phyloP scores from a whole-genome alignment of 2,113 vertebrate genomes.

The Hemiprocne comata region DNA sequence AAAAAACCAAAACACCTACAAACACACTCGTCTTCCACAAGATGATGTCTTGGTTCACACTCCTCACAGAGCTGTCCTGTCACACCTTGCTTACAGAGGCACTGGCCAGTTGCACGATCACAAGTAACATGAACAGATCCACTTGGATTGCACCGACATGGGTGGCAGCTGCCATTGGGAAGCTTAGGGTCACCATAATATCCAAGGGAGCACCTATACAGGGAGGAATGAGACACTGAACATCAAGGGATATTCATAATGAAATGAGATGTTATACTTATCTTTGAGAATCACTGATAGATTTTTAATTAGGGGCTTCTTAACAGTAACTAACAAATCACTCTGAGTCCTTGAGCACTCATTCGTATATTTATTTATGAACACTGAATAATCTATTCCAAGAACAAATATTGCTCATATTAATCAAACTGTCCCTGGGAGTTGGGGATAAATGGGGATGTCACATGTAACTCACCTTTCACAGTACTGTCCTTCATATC shows the following conservation, averaged over 20 bases:
- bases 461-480: slow-evolving; percentile 78
- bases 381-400: neutral
- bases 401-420: too few species aligned
- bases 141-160: slow-evolving; percentile 78
- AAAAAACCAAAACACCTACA: slow-evolving; percentile 79
- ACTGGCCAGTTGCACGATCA: slow-evolving; percentile 80
- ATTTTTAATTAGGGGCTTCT: neutral
- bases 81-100: slow-evolving; percentile 84
- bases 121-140: slow-evolving; percentile 82
- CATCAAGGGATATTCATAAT: neutral
- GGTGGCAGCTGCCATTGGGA: slow-evolving; percentile 74
- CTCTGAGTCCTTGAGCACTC: neutral
- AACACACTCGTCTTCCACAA: slow-evolving; percentile 80
- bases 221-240: neutral
- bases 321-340: neutral
- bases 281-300: neutral
- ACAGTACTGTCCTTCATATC: slow-evolving; percentile 91
- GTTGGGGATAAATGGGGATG: neutral
- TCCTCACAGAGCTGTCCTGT: slow-evolving; percentile 83
- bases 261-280: neutral
- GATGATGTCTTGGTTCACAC: slow-evolving; percentile 84
- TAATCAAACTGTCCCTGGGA: neutral
- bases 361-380: neutral
- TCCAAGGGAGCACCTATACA: slow-evolving; percentile 84
- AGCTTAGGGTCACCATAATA: slow-evolving; percentile 84